A percentile compares a stretch with the other conserved stretches of the same genome.
Conservation (phyloP, 2,888 invertebrate genomes). For the Lamellibrachia columna region DNA sequence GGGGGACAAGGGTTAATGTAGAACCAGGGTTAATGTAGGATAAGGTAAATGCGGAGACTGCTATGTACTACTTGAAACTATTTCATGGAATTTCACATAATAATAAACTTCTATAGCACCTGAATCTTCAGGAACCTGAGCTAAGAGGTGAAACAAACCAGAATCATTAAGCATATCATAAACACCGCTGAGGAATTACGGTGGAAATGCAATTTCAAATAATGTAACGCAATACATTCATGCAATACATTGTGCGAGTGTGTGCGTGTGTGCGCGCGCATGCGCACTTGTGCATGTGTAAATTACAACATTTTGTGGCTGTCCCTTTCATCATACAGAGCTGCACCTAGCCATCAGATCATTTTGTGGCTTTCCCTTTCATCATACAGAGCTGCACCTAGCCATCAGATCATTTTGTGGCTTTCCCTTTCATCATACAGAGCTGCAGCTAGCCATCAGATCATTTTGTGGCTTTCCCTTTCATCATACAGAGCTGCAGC, state of each 20-base stretch:
- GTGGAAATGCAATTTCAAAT: too few relatives aligned
- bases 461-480: background rate
- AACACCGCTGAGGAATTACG: too few relatives aligned
- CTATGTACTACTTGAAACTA: too few relatives aligned
- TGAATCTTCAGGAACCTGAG: too few relatives aligned
- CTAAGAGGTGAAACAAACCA: too few relatives aligned
- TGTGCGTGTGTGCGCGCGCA: background rate
- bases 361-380: background rate
- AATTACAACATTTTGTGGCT: background rate
- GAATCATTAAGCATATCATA: too few relatives aligned
- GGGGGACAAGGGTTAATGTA: slow-evolving; percentile 42
- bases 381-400: background rate
- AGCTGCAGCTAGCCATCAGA: background rate
- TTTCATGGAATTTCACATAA: background rate
- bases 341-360: background rate
- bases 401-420: background rate
- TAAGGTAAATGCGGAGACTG: too few relatives aligned
- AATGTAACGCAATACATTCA: too few relatives aligned
- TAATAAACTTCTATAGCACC: too few relatives aligned
- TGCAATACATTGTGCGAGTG: too few relatives aligned
- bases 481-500: background rate
- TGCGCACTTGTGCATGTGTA: background rate
- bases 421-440: background rate
- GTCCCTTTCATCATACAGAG: background rate
- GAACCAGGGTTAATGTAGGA: background rate